Conservation (phyloP, 53 echinoderm and acorn worm genomes). For the Holothuria leucospilota region DNA sequence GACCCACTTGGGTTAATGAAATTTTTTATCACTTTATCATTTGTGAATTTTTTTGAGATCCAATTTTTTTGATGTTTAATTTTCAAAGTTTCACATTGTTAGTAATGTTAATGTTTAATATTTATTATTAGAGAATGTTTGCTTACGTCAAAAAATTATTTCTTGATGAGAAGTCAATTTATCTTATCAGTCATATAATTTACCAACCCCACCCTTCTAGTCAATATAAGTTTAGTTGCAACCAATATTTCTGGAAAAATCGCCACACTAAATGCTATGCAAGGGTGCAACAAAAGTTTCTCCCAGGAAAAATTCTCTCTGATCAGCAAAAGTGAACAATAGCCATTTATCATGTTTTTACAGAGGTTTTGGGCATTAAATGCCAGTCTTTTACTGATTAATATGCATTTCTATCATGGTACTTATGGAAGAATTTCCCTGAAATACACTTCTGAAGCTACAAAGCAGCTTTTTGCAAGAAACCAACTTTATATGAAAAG, state of each 20-base stretch:
- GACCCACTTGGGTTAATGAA: background rate
- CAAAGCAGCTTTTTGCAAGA: slow-evolving; percentile 51
- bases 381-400: slow-evolving; percentile 47
- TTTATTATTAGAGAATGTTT: slow-evolving; percentile 52
- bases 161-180: slow-evolving; percentile 20
- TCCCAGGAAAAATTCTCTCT: slow-evolving; percentile 1
- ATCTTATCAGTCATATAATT: background rate
- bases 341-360: slow-evolving; percentile 41
- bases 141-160: slow-evolving; percentile 27
- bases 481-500: slow-evolving; percentile 53
- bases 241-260: slow-evolving; percentile 40
- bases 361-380: slow-evolving; percentile 54
- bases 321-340: slow-evolving; percentile 23
- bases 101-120: slow-evolving; percentile 53
- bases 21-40: slow-evolving; percentile 4
- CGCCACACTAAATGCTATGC: slow-evolving; percentile 41
- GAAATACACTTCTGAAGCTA: slow-evolving; percentile 47
- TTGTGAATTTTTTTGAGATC: slow-evolving; percentile 50
- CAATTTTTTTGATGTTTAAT: slow-evolving; percentile 45
- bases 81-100: slow-evolving; percentile 51
- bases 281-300: slow-evolving; percentile 49
- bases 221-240: slow-evolving; percentile 34
- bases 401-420: slow-evolving; percentile 55
- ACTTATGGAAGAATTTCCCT: slow-evolving; percentile 45
- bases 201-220: background rate